Conservation (phyloP, 2,113 vertebrate genomes). For the Coregonus clupeaformis region DNA sequence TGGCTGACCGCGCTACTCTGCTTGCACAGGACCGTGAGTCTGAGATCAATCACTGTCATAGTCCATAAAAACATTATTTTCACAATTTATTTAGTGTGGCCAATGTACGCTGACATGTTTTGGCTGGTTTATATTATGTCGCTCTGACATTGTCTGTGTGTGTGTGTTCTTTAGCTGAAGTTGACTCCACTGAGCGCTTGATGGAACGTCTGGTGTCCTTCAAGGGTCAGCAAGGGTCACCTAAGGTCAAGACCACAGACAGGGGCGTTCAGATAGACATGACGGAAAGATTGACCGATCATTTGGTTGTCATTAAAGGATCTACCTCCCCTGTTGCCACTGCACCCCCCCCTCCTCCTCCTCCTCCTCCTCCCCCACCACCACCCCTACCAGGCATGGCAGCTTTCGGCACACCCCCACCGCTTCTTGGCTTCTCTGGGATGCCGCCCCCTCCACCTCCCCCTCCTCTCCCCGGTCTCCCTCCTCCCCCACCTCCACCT, state of each 20-base stretch:
- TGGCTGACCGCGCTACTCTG: constrained; percentile 81
- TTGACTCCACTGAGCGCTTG: constrained; percentile 70
- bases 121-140: too few relatives aligned
- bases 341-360: background rate
- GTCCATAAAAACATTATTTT: too few relatives aligned
- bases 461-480: constrained; percentile 11
- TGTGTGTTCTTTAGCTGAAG: background rate
- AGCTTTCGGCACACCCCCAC: too few relatives aligned
- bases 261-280: constrained; percentile 66
- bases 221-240: constrained; percentile 62
- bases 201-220: constrained; percentile 79
- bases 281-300: constrained; percentile 9
- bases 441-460: constrained; percentile 18
- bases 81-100: too few relatives aligned
- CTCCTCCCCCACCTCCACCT: constrained; percentile 43
- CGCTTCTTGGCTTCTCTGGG: background rate
- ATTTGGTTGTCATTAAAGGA: constrained; percentile 11
- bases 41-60: background rate
- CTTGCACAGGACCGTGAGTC: constrained; percentile 84
- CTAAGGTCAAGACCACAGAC: constrained; percentile 46
- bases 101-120: too few relatives aligned
- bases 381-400: background rate
- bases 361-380: background rate
- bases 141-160: background rate
- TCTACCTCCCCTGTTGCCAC: background rate